Base-by-base conservation (phyloP, 64 coral and sea anemone species). In the Pocillopora damicornis region DNA sequence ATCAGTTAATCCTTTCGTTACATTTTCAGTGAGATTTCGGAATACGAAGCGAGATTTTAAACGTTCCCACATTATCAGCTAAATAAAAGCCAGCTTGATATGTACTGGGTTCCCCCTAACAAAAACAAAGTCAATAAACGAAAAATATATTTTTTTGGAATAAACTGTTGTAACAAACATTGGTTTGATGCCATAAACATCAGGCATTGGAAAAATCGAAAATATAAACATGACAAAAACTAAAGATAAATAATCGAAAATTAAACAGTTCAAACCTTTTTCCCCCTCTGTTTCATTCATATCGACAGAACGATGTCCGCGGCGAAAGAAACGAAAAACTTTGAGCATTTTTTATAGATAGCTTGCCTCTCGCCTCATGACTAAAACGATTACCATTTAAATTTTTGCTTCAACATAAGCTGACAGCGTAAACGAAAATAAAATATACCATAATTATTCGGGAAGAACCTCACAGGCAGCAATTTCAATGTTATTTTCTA, bases 401-500 rank as follows among this genome's bases (percentile, higher is more conserved):
- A 35, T 20, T 13, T 63, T 42, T 65, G 22, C 13, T 62, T 63
- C 59, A 37, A 63, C 12, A 30, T 13, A 61, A 35, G 26, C 60
- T 81, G 79, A 81, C 79, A 81, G 79, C 12, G 18, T 9, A 42
- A 15, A 63, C n/a, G 22, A 37, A 81, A 81, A 63, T 51, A 2
- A 51, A 51, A 51, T 51, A 51, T 51, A 51, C 42, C 60, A 60
- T 61, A 10, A 81, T 34, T 63, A 13, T 81, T 18, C 18, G 15
- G 37, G 60, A 13, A 15, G 7, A 81, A 81, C 61, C 20, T 25
- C 60, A 26, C 35, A 81, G 11, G 60, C 34, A 59, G 36, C 79
- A 81, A 81, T 63, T 62, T 63, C 79, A 81, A 81, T 81, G 37
- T 81, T 11, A 14, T 13, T 81, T 81, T 63, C 30, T 81, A 81